A percentile compares a stretch with the other conserved stretches of the same genome.
Conservation (phyloP, 2,113 vertebrate genomes). For the Poeciliopsis retropinna region DNA sequence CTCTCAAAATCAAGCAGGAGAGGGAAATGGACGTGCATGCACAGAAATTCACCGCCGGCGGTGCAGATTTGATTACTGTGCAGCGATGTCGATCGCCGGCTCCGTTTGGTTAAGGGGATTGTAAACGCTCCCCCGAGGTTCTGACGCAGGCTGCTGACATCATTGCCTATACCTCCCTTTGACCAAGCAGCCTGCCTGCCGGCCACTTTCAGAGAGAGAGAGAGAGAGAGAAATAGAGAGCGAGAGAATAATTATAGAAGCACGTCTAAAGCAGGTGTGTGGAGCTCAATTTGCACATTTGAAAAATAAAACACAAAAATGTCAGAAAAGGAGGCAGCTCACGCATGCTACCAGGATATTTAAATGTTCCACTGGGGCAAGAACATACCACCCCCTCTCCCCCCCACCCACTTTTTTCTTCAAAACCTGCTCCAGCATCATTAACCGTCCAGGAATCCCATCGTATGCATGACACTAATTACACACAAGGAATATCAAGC, state of each 20-base stretch:
- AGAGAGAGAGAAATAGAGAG: neutral
- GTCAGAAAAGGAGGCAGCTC: conserved; percentile 19
- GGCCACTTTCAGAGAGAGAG: conserved; percentile 31
- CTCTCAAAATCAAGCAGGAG: conserved; percentile 9
- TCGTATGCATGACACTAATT: conserved; percentile 56
- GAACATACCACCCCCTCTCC: neutral
- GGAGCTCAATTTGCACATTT: conserved; percentile 8
- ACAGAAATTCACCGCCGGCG: conserved; percentile 27
- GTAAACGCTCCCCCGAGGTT: conserved; percentile 59
- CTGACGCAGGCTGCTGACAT: conserved; percentile 78
- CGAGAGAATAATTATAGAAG: conserved; percentile 6
- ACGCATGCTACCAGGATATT: conserved; percentile 32
- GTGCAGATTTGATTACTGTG: conserved; percentile 55
- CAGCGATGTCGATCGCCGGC: conserved; percentile 49
- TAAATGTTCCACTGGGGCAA: conserved; percentile 30
- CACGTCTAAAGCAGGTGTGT: neutral
- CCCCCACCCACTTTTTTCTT: conserved; percentile 20
- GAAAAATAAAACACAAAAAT: conserved; percentile 14
- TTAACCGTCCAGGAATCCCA: conserved; percentile 56
- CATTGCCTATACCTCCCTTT: conserved; percentile 59
- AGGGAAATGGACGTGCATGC: conserved; percentile 43
- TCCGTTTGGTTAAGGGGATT: conserved; percentile 58
- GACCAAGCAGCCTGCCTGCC: conserved; percentile 50
- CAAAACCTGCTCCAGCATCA: conserved; percentile 44
- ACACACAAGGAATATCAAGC: conserved; percentile 44